Evolutionary conservation across 1,140 invertebrate genomes (phyloP), one percentile per base, ranked within the genome.

Genomic region (Zaprionus inermis): DNA sequence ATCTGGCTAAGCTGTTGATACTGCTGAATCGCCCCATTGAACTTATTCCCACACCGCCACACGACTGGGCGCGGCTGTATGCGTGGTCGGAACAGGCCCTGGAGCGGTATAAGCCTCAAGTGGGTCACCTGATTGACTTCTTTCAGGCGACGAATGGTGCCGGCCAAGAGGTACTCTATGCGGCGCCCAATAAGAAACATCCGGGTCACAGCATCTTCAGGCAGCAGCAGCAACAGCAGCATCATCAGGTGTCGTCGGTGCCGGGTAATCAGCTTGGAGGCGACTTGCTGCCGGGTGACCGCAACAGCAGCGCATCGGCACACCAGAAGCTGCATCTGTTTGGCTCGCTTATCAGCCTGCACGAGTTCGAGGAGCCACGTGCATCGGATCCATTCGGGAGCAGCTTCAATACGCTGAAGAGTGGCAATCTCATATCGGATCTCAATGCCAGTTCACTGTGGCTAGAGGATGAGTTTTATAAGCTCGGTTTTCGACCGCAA

Each of bases 31-130:
- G 94, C 61, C 93, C 93, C 32, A 94, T 95, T 6, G 95, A 95
- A 18, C 93, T 94, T 52, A 94, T 95, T 69, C 90, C 93, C 14
- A 92, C 94, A 28, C 94, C 94, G 0, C 95, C 95, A 38, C 94
- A 95, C 32, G 95, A 96, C 81, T 96, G 95, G 95, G 94, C 95
- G 76, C 94, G 95, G 65, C 91, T 96, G 6, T 93, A 95, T 60
- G 93, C 94, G 44, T 96, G 95, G 95, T 95, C 95, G 2, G 95
- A 96, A 81, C 93, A 95, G 75, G 93, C 95, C 16, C 92, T 96
- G 54, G 93, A 94, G 73, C 93, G 95, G 68, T 96, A 95, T 81
- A 96, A 96, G 81, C 94, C 95, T 69, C 95, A 96, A 91, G 94
- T 95, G 72, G 94, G 94, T 34, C 94, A 95, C 72, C 83, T 95